Base-by-base conservation (phyloP, 2,113 vertebrate species). In the Solea senegalensis region DNA sequence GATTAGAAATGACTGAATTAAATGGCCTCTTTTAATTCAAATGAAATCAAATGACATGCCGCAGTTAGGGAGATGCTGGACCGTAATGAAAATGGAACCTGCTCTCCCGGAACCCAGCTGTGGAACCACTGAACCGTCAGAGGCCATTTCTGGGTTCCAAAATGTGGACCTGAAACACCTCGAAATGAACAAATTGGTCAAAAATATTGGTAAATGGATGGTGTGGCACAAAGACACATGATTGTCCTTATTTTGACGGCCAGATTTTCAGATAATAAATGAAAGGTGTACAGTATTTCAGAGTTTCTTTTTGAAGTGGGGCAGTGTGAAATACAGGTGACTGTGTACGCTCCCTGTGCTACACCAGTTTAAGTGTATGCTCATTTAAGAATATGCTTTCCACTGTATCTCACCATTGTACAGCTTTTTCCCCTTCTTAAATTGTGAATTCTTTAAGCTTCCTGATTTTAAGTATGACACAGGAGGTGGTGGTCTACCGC, bases 31-130 rank as follows among this genome's bases (percentile, higher is more conserved):
- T 87, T 81, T 86, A 87, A 88, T 83, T 87, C 75, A 68, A 83
- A 88, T 86, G 78, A 86, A 90, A 90, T 92, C 85, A 84, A 90
- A 90, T 90, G 90, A 90, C 76, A 85, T 76, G 87, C 56, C 1
- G 71, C 1, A 56, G 85, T 77, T 74, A 66, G 68, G 39, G 88
- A 79, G 79, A 74, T 7, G 65, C 67, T 26, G 78, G 78, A 73
- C 70, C 63, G 14, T 85, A 86, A 90, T 89, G 85, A 86, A 85
- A 89, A 88, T 79, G 83, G 81, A 89, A 83, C 60, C 73, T 6
- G 52, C 59, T 83, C 67, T 40, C 69, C 64, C 10, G 43, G 71
- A 84, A 81, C 85, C 87, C 91, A 92, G 87, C 88, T 91, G 89
- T 80, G 86, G 63, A 84, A 71, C 75, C 7, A 44, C 69, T 72